These are phyloP conservation scores for Sebastes hubbsi DNA, from an alignment of 2,797 vertebrate genomes.

Conservation along the genomic window DNA sequence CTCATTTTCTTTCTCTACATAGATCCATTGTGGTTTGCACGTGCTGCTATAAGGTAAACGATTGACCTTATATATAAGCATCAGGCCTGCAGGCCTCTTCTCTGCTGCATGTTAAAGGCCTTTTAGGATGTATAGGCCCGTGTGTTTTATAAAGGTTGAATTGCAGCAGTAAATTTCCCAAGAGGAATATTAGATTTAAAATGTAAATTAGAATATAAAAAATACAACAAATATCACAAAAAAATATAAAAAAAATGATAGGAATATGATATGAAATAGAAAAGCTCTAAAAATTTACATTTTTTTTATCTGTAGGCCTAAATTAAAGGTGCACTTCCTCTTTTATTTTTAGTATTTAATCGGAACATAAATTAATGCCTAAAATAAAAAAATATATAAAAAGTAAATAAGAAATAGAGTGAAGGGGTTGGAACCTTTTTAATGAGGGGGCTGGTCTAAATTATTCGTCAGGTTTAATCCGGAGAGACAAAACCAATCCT, in stretches of 20 bases:
- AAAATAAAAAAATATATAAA: background rate
- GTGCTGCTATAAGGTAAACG: background rate
- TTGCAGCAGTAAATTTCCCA: background rate
- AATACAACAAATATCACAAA: background rate
- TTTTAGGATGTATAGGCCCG: background rate
- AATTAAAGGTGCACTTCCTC: background rate
- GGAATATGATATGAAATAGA: background rate
- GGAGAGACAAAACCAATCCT: slow-evolving; percentile 74
- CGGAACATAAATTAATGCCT: background rate
- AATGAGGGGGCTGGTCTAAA: slow-evolving; percentile 70
- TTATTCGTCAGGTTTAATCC: slow-evolving; percentile 78
- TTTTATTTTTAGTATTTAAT: background rate
- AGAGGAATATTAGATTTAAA: background rate
- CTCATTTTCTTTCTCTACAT: background rate
- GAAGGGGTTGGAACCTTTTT: slow-evolving; percentile 14
- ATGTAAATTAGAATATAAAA: background rate
- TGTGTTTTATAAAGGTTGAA: background rate
- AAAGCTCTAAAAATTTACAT: background rate
- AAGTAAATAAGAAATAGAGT: background rate
- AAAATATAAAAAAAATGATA: no score
- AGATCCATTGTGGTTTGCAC: background rate
- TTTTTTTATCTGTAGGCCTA: background rate
- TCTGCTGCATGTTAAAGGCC: background rate
- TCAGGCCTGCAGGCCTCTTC: slow-evolving; percentile 45
- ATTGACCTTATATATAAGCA: background rate